phyloP scores from a whole-genome alignment of 1,140 invertebrate species.

The Penaeus japonicus region DNA sequence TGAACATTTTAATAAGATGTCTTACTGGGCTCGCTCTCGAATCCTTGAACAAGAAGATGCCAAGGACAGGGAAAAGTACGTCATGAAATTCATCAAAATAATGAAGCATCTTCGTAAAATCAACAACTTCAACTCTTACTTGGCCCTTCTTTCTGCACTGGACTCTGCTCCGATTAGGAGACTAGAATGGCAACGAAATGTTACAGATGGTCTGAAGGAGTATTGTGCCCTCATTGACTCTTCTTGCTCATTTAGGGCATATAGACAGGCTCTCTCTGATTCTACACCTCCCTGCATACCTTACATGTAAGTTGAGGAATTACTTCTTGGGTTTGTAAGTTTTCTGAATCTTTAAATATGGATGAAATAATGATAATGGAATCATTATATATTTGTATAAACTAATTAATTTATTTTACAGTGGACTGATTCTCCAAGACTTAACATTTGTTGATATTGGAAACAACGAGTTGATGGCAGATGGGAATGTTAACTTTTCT shows the following conservation, averaged over 20 bases:
- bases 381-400: not conserved
- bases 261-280: conserved; percentile 90
- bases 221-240: conserved; percentile 96
- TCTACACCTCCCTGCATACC: conserved; percentile 97
- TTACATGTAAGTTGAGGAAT: conserved; percentile 81
- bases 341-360: conserved; percentile 55
- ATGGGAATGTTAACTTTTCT: conserved; percentile 91
- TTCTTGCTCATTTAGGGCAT: conserved; percentile 93
- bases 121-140: conserved; percentile 99
- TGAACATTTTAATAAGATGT: conserved; percentile 99
- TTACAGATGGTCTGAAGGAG: conserved; percentile 91
- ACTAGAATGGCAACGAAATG: conserved; percentile 88
- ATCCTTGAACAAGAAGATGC: conserved; percentile 58
- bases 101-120: conserved; percentile 97
- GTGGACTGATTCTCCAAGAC: conserved; percentile 97
- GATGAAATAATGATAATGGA: not conserved
- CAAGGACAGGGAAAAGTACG: conserved; percentile 90
- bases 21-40: conserved; percentile 78
- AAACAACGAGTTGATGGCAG: conserved; percentile 86
- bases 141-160: conserved; percentile 93
- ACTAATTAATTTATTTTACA: conserved; percentile 68
- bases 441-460: conserved; percentile 98
- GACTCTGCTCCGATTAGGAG: conserved; percentile 85
- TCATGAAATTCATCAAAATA: conserved; percentile 97
- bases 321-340: not conserved